Percentiles rank a stretch among this genome's conserved stretches.
Evolutionary conservation across 2,888 invertebrate genomes (phyloP).

Genomic region (Tenthredo mesomela): DNA sequence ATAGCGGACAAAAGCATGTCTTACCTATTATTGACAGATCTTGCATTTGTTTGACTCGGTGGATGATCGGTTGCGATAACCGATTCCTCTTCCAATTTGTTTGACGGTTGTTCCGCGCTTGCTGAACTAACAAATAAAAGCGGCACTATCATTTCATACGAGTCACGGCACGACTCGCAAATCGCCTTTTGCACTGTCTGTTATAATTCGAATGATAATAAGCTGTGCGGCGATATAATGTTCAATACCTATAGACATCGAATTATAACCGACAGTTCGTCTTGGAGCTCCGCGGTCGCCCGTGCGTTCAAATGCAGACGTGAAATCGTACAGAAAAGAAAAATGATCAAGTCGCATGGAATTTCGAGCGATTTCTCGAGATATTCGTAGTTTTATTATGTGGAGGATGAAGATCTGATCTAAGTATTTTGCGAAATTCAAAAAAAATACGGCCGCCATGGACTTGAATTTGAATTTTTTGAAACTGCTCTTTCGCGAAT

Average conservation of each 20-base stretch:
- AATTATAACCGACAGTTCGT: background rate
- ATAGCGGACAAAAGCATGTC: background rate
- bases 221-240: background rate
- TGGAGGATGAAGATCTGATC: background rate
- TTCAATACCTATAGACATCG: background rate
- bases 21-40: conserved; percentile 20
- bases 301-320: background rate
- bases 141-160: background rate
- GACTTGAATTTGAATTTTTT: background rate
- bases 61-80: background rate
- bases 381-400: background rate
- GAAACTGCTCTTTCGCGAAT: background rate
- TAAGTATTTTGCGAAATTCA: background rate
- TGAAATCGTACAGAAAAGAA: background rate
- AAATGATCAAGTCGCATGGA: background rate
- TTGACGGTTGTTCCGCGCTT: background rate
- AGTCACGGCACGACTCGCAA: background rate
- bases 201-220: background rate
- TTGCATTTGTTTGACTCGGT: background rate
- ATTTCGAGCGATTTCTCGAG: background rate
- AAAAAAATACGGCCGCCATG: background rate
- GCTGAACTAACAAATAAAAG: conserved; percentile 12
- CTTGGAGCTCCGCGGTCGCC: background rate
- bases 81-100: background rate
- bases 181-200: background rate